Base-by-base conservation (phyloP, 2,113 vertebrate species). In the Lophochroa leadbeateri region DNA sequence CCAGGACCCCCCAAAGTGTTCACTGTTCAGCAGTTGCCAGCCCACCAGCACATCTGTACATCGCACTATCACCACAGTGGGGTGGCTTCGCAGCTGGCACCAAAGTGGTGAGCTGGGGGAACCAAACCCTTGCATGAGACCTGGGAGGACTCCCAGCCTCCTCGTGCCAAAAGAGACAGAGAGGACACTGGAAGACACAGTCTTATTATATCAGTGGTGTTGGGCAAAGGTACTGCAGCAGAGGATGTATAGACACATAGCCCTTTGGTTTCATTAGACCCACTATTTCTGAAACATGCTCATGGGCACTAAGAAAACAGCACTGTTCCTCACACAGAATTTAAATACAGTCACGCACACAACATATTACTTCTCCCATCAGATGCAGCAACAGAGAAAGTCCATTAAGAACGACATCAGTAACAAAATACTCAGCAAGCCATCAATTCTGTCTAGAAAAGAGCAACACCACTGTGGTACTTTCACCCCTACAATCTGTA, bases 51-150 rank as follows among this genome's bases (percentile, higher is more conserved):
- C 74, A 52, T 16, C 69, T 11, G 20, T 6, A 4, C 13, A 24
- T 21, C 69, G 35, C 39, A 9, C 35, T 72, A 46, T 13, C 82
- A 71, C 75, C 11, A 1, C 6, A 0, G 0, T 0, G 13, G 16
- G n/a, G 55, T 39, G 77, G 27, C 27, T 75, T 78, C 65, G 55
- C 86, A 50, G 37, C 46, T 16, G 39, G 70, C 75, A 75, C 58
- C 0, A 0, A 69, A 57, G 58, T 0, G 41, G 29, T 8, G 71
- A 92, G 24, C 50, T 44, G 70, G 78, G 69, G n/a, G 57, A 75
- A 93, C 60, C 3, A 3, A 70, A 70, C 13, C 31, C 53, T 31
- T 21, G 23, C 71, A 60, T 1, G 3, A 52, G 16, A 41, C 5
- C n/a, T 21, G 8, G 61, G 60, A 50, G n/a, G 27, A 52, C 46